These are phyloP conservation scores for Taenaris catops DNA, from an alignment of 2,888 invertebrate genomes.

Conservation along the genomic window DNA sequence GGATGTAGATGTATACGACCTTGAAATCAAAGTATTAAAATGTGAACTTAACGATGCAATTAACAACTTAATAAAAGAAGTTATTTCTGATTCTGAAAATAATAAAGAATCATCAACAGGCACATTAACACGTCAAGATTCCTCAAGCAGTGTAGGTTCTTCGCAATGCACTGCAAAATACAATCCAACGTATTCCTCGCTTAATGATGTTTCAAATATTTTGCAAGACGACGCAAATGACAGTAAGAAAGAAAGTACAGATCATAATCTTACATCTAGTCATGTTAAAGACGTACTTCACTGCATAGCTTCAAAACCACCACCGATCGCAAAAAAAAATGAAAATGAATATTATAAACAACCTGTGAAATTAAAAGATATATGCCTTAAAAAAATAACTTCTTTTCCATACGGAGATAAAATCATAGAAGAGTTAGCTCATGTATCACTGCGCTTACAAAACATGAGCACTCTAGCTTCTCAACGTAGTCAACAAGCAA, in stretches of 20 bases:
- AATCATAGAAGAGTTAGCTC: constrained; percentile 84
- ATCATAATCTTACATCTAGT: constrained; percentile 32
- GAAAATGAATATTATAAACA: constrained; percentile 23
- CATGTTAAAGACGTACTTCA: constrained; percentile 68
- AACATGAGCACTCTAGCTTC: constrained; percentile 38
- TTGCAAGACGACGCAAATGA: constrained; percentile 61
- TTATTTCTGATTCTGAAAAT: constrained; percentile 53
- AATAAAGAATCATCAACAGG: constrained; percentile 43
- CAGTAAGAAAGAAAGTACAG: constrained; percentile 30
- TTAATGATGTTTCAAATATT: constrained; percentile 80
- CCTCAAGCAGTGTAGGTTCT: constrained; percentile 81
- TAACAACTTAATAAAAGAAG: constrained; percentile 68
- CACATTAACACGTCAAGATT: constrained; percentile 73
- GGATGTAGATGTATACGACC: constrained; percentile 38
- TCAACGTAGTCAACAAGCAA: constrained; percentile 2
- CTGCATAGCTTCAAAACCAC: constrained; percentile 37
- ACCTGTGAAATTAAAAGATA: constrained; percentile 79
- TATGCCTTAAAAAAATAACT: constrained; percentile 83
- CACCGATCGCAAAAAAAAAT: not conserved
- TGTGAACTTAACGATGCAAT: constrained; percentile 69
- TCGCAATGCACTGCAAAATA: constrained; percentile 86
- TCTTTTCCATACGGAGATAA: constrained; percentile 85
- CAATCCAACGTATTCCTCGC: constrained; percentile 80
- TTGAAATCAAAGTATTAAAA: constrained; percentile 66
- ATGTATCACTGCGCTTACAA: constrained; percentile 79